Conservation (phyloP, 1,140 invertebrate genomes). For the Homarus americanus region DNA sequence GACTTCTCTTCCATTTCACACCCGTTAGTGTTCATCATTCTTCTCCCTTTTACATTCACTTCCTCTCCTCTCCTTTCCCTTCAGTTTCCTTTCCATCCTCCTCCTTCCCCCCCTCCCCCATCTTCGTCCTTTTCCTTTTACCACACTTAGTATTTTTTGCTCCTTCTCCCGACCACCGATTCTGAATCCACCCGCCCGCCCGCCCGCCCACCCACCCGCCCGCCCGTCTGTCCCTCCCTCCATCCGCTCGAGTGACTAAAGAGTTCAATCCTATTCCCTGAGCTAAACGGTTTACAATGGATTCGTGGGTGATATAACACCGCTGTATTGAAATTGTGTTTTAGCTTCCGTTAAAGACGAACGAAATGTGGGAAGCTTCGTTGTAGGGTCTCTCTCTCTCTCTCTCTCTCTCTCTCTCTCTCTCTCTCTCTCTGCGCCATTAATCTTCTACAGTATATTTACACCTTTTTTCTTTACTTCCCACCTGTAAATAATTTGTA, state of each 20-base stretch:
- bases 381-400: no score
- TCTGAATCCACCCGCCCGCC: not conserved
- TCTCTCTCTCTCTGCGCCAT: no score
- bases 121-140: not conserved
- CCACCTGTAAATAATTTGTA: no score
- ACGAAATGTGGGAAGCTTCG: no score
- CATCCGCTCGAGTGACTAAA: not conserved
- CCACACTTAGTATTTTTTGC: not conserved
- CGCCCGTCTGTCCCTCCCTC: not conserved
- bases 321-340: not conserved
- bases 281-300: conserved; percentile 1
- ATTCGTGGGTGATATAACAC: not conserved
- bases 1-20: not conserved
- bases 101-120: not conserved
- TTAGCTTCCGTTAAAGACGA: not conserved
- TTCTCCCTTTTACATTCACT: not conserved
- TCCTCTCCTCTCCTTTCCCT: not conserved
- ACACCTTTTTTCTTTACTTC: no score
- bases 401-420: no score
- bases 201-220: no score
- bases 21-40: not conserved
- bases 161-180: not conserved
- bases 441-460: no score
- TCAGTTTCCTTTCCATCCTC: not conserved
- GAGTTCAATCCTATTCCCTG: not conserved